phyloP scores from a whole-genome alignment of 2,113 vertebrate genomes.

The Oreochromis niloticus region DNA sequence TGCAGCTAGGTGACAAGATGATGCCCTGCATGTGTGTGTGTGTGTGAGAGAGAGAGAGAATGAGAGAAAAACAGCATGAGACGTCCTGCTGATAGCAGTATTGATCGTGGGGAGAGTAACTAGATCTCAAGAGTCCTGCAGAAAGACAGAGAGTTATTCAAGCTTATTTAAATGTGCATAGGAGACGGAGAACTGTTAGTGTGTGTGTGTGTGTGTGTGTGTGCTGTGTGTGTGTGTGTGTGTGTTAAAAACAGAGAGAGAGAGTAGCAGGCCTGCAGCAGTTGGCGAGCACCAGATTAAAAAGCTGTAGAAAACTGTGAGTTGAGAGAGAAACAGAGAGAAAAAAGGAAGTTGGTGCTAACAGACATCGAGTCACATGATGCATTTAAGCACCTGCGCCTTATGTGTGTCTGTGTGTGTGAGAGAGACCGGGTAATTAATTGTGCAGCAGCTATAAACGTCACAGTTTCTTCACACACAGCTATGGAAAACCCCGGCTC shows the following conservation, averaged over 20 bases:
- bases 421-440: neutral
- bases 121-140: constrained; percentile 26
- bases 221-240: neutral
- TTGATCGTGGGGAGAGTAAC: constrained; percentile 42
- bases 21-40: neutral
- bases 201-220: neutral
- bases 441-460: neutral
- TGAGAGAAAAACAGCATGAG: neutral
- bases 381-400: neutral
- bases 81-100: constrained; percentile 25
- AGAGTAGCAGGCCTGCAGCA: neutral
- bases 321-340: neutral
- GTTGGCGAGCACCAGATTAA: neutral
- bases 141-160: constrained; percentile 34
- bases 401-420: neutral
- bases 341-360: neutral
- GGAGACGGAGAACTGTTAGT: neutral
- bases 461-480: neutral
- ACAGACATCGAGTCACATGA: neutral
- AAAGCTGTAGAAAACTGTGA: neutral
- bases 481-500: neutral
- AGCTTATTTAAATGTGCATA: constrained; percentile 5
- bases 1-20: neutral
- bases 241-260: neutral
- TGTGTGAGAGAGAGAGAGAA: neutral